Evolutionary conservation across 2,113 vertebrate species (phyloP).

Genomic region (Oryzias woworae): DNA sequence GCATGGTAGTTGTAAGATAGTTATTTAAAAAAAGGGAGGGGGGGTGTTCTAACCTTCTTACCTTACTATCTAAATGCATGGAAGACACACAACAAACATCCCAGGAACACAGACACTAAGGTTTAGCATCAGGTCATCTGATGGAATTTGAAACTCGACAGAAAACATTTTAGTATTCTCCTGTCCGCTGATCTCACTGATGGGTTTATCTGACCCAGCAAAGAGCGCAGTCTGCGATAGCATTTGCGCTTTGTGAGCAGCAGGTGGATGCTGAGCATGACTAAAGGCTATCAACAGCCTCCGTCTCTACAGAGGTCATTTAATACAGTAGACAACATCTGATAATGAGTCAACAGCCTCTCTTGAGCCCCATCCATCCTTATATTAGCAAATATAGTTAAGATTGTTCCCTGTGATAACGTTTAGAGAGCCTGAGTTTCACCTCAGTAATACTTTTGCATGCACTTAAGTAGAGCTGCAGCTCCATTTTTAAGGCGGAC

Average conservation of each 20-base stretch:
- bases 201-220: constrained; percentile 44
- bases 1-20: no score
- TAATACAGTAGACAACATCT: constrained; percentile 64
- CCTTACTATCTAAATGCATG: neutral
- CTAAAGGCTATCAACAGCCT: constrained; percentile 31
- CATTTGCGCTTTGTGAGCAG: constrained; percentile 12
- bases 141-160: neutral
- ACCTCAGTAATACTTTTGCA: constrained; percentile 1
- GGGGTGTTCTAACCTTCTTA: no score
- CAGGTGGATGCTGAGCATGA: constrained; percentile 9
- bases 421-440: constrained; percentile 6
- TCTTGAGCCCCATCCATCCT: constrained; percentile 54
- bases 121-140: neutral
- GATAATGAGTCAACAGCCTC: constrained; percentile 48
- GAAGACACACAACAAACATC: neutral
- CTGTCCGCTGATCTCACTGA: constrained; percentile 22
- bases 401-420: constrained; percentile 70
- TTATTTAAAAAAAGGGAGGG: no score
- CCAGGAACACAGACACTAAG: neutral
- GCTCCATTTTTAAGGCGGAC: no score
- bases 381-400: constrained; percentile 56
- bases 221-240: constrained; percentile 16
- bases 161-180: constrained; percentile 5
- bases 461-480: no score
- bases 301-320: constrained; percentile 51